phyloP scores from a whole-genome alignment of 2,888 invertebrate genomes.

The Torymus texanus region DNA sequence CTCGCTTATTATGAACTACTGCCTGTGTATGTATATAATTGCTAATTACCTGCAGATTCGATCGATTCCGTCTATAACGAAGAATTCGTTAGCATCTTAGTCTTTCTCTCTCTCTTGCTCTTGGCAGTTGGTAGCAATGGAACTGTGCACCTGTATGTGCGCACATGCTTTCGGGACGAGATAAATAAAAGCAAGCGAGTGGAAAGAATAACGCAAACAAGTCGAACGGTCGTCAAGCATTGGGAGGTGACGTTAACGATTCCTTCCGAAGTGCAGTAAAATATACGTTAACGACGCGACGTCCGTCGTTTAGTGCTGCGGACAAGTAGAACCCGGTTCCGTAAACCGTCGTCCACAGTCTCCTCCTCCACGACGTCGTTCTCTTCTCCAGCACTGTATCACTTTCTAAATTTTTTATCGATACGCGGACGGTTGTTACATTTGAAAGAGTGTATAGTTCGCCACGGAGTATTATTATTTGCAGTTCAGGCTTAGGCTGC shows the following conservation, averaged over 20 bases:
- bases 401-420: background rate
- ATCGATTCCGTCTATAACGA: background rate
- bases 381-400: background rate
- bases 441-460: too few relatives aligned
- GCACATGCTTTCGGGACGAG: slow-evolving; percentile 10
- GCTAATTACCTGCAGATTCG: slow-evolving; percentile 17
- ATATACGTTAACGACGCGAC: slow-evolving; percentile 18
- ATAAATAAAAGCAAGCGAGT: slow-evolving; percentile 12
- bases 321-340: background rate
- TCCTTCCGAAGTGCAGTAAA: slow-evolving; percentile 42
- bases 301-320: slow-evolving; percentile 3
- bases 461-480: too few relatives aligned
- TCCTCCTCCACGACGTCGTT: background rate
- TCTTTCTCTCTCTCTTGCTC: too few relatives aligned
- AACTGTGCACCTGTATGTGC: too few relatives aligned
- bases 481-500: too few relatives aligned
- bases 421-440: background rate
- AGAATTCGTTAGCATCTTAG: background rate
- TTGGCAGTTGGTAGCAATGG: too few relatives aligned
- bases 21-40: slow-evolving; percentile 3
- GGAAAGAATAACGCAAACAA: slow-evolving; percentile 30
- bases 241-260: slow-evolving; percentile 42
- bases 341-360: background rate
- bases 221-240: slow-evolving; percentile 25
- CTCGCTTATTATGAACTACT: too few relatives aligned